A percentile compares a stretch with the other conserved stretches of the same genome.
These are phyloP conservation scores for Muraenolepis orangiensis DNA, from an alignment of 2,797 vertebrate species.

Conservation along the genomic window DNA sequence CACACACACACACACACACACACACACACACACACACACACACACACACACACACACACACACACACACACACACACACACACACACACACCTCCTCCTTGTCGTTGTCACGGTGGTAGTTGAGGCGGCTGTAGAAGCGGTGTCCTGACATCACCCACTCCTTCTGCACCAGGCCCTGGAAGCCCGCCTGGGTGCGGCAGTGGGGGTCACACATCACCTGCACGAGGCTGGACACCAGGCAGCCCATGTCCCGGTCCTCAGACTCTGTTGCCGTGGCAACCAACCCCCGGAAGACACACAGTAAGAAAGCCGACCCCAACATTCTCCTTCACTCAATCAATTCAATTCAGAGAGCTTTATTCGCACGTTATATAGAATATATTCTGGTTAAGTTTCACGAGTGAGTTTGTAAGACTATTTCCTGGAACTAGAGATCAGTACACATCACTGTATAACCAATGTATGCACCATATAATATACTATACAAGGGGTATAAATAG, in stretches of 20 bases:
- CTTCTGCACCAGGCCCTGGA: conserved; percentile 90
- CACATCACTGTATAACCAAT: background rate
- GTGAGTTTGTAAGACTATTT: background rate
- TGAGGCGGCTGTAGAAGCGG: conserved; percentile 84
- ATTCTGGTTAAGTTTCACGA: too few species aligned
- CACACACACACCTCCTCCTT: conserved; percentile 74
- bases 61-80: background rate
- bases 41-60: too few species aligned
- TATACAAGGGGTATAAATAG: background rate
- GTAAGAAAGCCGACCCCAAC: background rate
- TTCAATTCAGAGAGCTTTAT: background rate
- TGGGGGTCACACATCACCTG: conserved; percentile 89
- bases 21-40: too few species aligned
- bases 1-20: too few species aligned
- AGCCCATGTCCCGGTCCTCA: conserved; percentile 87
- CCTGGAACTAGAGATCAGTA: background rate
- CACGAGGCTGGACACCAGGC: conserved; percentile 86
- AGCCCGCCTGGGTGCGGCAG: conserved; percentile 78
- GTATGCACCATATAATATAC: background rate
- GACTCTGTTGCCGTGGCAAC: conserved; percentile 66
- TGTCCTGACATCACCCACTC: conserved; percentile 92
- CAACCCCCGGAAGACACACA: background rate
- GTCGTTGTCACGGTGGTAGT: conserved; percentile 75
- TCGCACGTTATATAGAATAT: too few species aligned
- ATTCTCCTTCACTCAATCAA: background rate